Conservation (phyloP, 2,113 vertebrate genomes). For the Rhinoptilus africanus region DNA sequence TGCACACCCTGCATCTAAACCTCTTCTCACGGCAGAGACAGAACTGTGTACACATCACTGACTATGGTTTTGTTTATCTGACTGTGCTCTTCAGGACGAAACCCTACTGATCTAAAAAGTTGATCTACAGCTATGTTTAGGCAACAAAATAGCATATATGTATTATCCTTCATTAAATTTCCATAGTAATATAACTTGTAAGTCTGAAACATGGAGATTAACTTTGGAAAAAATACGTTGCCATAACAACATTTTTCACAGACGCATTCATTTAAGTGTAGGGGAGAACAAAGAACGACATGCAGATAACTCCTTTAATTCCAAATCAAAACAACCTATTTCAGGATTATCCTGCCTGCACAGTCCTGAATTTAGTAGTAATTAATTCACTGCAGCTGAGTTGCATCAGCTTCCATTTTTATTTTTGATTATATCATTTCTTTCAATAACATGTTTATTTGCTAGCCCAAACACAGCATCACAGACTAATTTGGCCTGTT, state of each 20-base stretch:
- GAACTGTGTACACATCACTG: neutral
- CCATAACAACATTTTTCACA: neutral
- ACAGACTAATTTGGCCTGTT: neutral
- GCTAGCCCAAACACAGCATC: neutral
- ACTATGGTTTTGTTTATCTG: neutral
- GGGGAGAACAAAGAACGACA: neutral
- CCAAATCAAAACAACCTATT: neutral
- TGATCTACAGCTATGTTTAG: neutral
- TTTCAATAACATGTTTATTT: neutral
- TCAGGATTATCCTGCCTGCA: neutral
- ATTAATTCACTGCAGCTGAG: neutral
- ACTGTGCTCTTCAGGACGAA: neutral
- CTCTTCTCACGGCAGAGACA: neutral
- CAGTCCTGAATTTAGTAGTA: neutral
- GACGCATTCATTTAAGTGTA: neutral
- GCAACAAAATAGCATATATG: neutral
- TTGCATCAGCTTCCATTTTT: neutral
- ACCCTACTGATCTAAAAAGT: neutral
- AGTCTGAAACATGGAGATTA: neutral
- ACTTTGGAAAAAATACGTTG: neutral
- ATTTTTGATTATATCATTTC: neutral
- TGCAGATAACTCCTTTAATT: neutral
- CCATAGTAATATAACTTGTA: neutral
- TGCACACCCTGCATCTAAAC: neutral
- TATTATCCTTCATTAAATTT: neutral